These are phyloP conservation scores for Tachuris rubrigastra DNA, from an alignment of 2,113 vertebrate species.

Conservation along the genomic window DNA sequence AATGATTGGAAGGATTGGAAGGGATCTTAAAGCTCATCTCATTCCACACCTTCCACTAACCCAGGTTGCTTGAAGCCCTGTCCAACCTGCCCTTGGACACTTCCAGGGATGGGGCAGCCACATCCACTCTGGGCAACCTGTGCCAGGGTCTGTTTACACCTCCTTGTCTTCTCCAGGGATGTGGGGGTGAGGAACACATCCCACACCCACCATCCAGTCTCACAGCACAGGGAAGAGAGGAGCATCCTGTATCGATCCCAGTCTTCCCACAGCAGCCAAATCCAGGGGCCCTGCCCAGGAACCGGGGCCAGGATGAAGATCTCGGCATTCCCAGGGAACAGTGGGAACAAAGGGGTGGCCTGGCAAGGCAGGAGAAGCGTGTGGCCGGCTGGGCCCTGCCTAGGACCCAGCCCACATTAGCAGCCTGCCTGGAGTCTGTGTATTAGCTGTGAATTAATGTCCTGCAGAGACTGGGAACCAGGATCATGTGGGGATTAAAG, in stretches of 20 bases:
- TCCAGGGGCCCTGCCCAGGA: background rate
- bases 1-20: background rate
- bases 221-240: background rate
- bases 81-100: background rate
- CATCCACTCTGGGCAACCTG: background rate
- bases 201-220: background rate
- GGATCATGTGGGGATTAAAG: slow-evolving; percentile 72
- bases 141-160: background rate
- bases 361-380: background rate
- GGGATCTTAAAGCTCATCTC: background rate
- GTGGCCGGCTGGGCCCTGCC: background rate
- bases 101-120: background rate
- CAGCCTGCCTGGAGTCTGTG: slow-evolving; percentile 50
- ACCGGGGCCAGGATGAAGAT: background rate
- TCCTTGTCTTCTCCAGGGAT: fast-evolving
- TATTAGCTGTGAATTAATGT: slow-evolving; percentile 74
- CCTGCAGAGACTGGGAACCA: slow-evolving; percentile 59
- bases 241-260: fast-evolving
- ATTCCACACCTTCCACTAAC: background rate
- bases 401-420: background rate
- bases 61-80: background rate
- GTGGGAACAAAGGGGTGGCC: background rate
- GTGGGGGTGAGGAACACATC: background rate
- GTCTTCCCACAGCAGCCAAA: fast-evolving
- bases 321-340: background rate